Evolutionary conservation across 2,113 vertebrate genomes (phyloP), one percentile per base, ranked within the genome.

Genomic region (Chunga burmeisteri): DNA sequence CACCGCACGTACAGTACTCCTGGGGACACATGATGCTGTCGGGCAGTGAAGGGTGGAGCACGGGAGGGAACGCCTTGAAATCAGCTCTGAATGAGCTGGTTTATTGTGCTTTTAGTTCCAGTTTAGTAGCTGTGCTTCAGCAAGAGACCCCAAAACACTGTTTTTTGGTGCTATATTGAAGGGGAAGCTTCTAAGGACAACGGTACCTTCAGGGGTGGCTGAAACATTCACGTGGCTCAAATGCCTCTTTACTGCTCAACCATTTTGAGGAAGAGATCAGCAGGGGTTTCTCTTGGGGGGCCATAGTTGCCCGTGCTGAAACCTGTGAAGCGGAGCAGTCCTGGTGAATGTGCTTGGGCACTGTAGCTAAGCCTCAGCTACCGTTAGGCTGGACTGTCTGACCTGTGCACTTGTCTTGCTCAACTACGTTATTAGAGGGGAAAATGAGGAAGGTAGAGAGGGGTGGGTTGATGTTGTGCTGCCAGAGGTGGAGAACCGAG

Each of bases 221-320:
- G 36, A 11, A 79, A 23, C 9, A 1, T 32, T 58, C 6, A 1
- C 0, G 1, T 36, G 42, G 16, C 34, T 50, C 21, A 9, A 29
- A 15, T 14, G 11, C 10, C 30, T 70, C 30, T 23, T 52, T 16
- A 9, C 15, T 2, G 16, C 62, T 13, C 26, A 13, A 29, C 6
- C 4, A 1, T 25, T 78, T 3, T 46, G 32, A n/a, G 70, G 82
- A 61, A 6, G 11, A 26, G 22, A 32, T 26, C 34, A 20, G 36
- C 2, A 44, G 29, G 25, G 18, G 20, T 38, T 66, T 40, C 36
- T 71, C 30, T 8, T 26, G 8, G 7, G 9, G 47, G 61, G 15
- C 2, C 40, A 46, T 32, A 32, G 34, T 30, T 3, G 0, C 6
- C 47, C 12, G 0, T 3, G 6, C 44, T 36, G 50, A 74, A 38